Evolutionary conservation across 2,888 invertebrate genomes (phyloP), one percentile per base, ranked within the genome.

Genomic region (Fragum whitleyi): DNA sequence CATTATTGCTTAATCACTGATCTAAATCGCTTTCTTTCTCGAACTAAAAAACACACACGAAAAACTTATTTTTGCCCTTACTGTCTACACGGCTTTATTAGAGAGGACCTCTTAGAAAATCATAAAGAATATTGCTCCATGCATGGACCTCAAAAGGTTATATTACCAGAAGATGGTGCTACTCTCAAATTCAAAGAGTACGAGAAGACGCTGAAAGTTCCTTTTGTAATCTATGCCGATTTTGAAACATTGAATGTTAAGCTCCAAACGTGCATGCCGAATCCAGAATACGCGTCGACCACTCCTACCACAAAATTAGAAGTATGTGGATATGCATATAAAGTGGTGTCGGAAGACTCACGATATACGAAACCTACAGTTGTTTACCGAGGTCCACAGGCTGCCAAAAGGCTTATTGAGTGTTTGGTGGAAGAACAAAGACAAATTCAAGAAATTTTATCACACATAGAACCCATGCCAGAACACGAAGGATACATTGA

Each of bases 1-100:
- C 86, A 83, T 68, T 86, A 81, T 39, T 78, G 80, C 70, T 71
- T 86, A 26, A 86, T 83, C 32, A 81, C 32, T 21, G 47, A 86
- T 47, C 59, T 86, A 9, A 81, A 81, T 61, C 36, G 83, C 0
- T 86, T 86, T 62, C 70, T 86, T 21, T 81, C 68, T 51, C 55
- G 79, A 26, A 72, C 77, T 29, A 79, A 77, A 19, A 62, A 19
- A 14, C 57, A 68, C 53, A 28, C 53, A 23, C 16, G 32, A 1
- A 28, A 70, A 51, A 29, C 55, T 26, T 70, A 72, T 55, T 77
- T 74, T 39, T 81, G 81, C n/a, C 23, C 59, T 29, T 77, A 70
- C 29, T 77, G 77, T 42, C 29, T 77, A 36, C 81, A 77, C 53
- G 81, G 68, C 0, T 81, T 78, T 62, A 21, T 6, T 2, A 69